These are phyloP conservation scores for Leptatherina wallacei DNA, from an alignment of 2,797 vertebrate genomes.

Conservation along the genomic window DNA sequence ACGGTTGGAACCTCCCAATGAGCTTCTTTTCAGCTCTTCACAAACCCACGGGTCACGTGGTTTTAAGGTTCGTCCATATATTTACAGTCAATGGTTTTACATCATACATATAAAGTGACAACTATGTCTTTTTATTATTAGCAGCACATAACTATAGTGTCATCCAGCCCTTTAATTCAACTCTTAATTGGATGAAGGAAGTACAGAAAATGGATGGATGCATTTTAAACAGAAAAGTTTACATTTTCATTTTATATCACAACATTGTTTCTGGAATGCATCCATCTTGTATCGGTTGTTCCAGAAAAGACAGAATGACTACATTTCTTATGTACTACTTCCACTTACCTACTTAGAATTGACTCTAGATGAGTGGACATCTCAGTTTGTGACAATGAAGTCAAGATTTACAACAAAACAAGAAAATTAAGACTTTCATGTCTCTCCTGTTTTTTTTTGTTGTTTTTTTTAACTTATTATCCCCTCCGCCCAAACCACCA, in stretches of 20 bases:
- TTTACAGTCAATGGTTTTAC: too few relatives aligned
- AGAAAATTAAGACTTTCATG: conserved; percentile 24
- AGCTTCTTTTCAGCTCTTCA: too few relatives aligned
- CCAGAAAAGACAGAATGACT: conserved; percentile 3
- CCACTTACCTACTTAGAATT: conserved; percentile 13
- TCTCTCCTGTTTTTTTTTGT: neutral
- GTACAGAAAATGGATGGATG: too few relatives aligned
- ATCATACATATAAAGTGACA: neutral
- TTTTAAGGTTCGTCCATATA: too few relatives aligned
- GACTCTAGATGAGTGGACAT: conserved; percentile 19
- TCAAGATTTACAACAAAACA: conserved; percentile 21
- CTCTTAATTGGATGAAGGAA: too few relatives aligned
- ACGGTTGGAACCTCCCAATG: too few relatives aligned
- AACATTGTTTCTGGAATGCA: neutral
- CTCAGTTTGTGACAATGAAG: conserved; percentile 22
- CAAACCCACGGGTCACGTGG: too few relatives aligned
- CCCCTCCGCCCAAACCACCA: neutral
- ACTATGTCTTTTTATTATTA: too few relatives aligned
- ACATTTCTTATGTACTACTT: conserved; percentile 15
- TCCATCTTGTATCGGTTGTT: conserved; percentile 7
- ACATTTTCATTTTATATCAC: too few relatives aligned
- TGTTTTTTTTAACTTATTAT: neutral
- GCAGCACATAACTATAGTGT: too few relatives aligned
- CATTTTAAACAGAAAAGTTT: too few relatives aligned
- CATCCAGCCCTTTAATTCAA: too few relatives aligned